Conservation (phyloP, 2,888 invertebrate genomes). For the Eudasyphora cyanicolor region DNA sequence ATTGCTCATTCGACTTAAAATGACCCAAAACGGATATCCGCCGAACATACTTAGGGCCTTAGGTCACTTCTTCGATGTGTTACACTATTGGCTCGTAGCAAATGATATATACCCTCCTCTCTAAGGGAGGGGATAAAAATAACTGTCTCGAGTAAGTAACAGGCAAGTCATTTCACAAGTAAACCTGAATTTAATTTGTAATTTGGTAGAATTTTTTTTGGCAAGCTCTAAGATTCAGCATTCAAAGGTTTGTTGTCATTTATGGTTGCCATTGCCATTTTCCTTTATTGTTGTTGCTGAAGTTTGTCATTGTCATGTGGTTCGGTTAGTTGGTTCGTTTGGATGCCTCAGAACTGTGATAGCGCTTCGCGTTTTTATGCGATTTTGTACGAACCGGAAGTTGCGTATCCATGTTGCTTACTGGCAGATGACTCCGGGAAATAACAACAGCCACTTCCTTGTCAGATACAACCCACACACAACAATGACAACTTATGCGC, state of each 20-base stretch:
- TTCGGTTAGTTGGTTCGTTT: too few species aligned
- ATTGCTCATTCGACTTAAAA: too few species aligned
- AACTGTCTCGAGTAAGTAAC: too few species aligned
- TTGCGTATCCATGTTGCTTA: slow-evolving; percentile 5
- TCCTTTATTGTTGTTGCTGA: neutral
- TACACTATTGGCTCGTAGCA: too few species aligned
- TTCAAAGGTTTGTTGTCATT: slow-evolving; percentile 2
- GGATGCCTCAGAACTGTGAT: neutral
- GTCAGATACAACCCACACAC: neutral
- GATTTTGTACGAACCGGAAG: neutral
- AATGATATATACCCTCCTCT: too few species aligned
- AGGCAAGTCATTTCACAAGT: too few species aligned
- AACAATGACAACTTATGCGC: neutral
- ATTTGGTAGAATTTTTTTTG: neutral
- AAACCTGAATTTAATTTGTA: too few species aligned
- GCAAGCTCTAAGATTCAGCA: neutral
- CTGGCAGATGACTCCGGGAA: neutral
- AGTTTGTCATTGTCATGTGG: neutral
- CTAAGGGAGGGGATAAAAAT: too few species aligned
- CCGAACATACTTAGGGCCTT: too few species aligned
- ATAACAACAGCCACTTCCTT: neutral
- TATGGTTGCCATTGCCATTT: too few species aligned
- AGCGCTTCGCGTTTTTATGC: neutral
- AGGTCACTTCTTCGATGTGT: too few species aligned
- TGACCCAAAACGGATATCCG: too few species aligned